phyloP scores from a whole-genome alignment of 2,113 vertebrate genomes.

The Myotis yumanensis region DNA sequence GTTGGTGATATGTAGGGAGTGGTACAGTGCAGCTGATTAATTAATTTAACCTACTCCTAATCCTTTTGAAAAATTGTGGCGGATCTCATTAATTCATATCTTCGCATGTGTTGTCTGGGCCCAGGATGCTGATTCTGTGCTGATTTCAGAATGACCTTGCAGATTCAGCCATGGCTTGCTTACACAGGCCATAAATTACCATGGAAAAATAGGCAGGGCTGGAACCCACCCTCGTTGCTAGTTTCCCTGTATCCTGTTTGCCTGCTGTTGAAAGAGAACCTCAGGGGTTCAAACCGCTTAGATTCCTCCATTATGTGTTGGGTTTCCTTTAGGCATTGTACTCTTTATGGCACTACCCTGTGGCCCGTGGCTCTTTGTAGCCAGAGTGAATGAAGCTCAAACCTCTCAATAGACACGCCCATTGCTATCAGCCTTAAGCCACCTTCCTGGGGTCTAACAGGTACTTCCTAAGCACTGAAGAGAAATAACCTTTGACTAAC shows the following conservation, averaged over 20 bases:
- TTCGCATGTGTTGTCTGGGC: not conserved
- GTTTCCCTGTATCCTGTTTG: not conserved
- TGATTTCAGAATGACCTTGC: not conserved
- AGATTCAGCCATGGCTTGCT: not conserved
- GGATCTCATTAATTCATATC: not conserved
- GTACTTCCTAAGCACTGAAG: not conserved
- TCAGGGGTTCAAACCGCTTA: not conserved
- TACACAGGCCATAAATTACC: not conserved
- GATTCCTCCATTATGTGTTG: not conserved
- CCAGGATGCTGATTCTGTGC: not conserved
- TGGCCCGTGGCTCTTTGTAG: not conserved
- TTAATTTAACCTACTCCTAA: not conserved
- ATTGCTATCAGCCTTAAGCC: not conserved
- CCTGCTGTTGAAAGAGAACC: not conserved
- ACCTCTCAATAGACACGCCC: not conserved
- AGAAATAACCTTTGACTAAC: not conserved
- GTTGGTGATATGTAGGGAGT: not conserved
- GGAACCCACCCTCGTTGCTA: not conserved
- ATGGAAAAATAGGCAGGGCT: not conserved
- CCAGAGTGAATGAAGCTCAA: not conserved
- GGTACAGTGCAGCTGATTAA: not conserved
- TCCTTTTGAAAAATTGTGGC: not conserved
- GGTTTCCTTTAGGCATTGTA: not conserved
- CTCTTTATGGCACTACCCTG: not conserved
- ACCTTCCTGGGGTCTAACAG: not conserved